Percentiles rank a stretch among this genome's conserved stretches.
Evolutionary conservation across 2,888 invertebrate species (phyloP).

Genomic region (Barypeithes pellucidus): DNA sequence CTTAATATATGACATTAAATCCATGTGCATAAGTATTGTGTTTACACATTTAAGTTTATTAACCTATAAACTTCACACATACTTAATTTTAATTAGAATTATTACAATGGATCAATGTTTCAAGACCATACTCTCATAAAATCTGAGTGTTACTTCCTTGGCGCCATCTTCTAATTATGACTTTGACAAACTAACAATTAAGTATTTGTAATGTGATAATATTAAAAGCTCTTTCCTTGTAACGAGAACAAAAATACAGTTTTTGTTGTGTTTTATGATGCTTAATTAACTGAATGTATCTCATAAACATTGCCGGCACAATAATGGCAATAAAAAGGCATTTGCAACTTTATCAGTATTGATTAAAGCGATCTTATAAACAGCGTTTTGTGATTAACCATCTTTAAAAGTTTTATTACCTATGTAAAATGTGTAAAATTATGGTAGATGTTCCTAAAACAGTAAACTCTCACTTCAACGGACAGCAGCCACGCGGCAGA

Average conservation of each 20-base stretch:
- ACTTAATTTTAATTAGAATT: slow-evolving; percentile 47
- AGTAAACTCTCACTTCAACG: too few relatives aligned
- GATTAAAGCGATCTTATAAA: too few relatives aligned
- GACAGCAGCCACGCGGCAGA: too few relatives aligned
- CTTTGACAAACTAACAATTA: slow-evolving; percentile 27
- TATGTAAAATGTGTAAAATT: too few relatives aligned
- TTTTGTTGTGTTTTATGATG: neutral
- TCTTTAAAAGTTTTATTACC: too few relatives aligned
- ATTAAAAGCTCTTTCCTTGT: slow-evolving; percentile 11
- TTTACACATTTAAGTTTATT: slow-evolving; percentile 44
- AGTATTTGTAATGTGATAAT: slow-evolving; percentile 22
- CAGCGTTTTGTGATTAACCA: too few relatives aligned
- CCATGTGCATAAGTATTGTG: slow-evolving; percentile 37
- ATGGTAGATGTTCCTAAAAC: too few relatives aligned
- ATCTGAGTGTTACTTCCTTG: slow-evolving; percentile 42
- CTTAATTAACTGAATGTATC: neutral
- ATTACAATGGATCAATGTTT: slow-evolving; percentile 45
- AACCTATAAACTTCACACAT: slow-evolving; percentile 46
- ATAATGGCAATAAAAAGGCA: neutral
- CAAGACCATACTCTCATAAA: slow-evolving; percentile 44
- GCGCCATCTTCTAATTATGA: slow-evolving; percentile 43
- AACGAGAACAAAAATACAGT: neutral
- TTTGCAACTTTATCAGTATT: too few relatives aligned
- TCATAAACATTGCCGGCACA: neutral
- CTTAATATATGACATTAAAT: slow-evolving; percentile 16